A percentile compares a stretch with the other conserved stretches of the same genome.
Evolutionary conservation across 1,140 invertebrate genomes (phyloP).

Genomic region (Zaprionus nigranus): DNA sequence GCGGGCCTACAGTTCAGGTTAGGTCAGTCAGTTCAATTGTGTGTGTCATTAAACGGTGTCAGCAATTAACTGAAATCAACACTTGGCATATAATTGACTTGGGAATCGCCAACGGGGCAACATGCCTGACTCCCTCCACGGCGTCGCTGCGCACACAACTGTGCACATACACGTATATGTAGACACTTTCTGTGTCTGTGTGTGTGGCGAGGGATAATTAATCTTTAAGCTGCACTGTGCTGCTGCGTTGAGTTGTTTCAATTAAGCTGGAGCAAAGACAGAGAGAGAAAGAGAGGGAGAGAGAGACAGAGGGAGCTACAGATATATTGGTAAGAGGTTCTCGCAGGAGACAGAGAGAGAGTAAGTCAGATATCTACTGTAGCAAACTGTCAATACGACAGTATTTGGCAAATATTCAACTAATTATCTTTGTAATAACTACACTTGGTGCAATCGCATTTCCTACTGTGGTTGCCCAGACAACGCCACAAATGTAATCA

Average conservation of each 20-base stretch:
- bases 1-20: not conserved
- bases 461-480: not conserved
- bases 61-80: constrained; percentile 75
- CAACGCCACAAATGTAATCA: not conserved
- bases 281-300: too few relatives aligned
- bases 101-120: constrained; percentile 34
- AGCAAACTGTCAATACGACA: not conserved
- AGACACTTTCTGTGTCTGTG: not conserved
- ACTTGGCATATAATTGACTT: constrained; percentile 54
- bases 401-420: not conserved
- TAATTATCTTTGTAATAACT: constrained; percentile 26
- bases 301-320: constrained; percentile 3
- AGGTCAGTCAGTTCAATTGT: constrained; percentile 48
- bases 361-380: too few relatives aligned
- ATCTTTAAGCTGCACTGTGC: constrained; percentile 51
- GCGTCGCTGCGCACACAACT: not conserved
- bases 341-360: not conserved
- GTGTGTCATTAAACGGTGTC: constrained; percentile 55
- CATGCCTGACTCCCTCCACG: not conserved
- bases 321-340: not conserved
- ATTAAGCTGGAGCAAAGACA: constrained; percentile 35
- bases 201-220: constrained; percentile 58
- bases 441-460: constrained; percentile 2
- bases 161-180: not conserved
- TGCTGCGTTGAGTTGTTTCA: constrained; percentile 48